Percentiles rank a stretch among this genome's conserved stretches.
Conservation (phyloP, 2,888 invertebrate species). For the Agriopis leucophaearia region DNA sequence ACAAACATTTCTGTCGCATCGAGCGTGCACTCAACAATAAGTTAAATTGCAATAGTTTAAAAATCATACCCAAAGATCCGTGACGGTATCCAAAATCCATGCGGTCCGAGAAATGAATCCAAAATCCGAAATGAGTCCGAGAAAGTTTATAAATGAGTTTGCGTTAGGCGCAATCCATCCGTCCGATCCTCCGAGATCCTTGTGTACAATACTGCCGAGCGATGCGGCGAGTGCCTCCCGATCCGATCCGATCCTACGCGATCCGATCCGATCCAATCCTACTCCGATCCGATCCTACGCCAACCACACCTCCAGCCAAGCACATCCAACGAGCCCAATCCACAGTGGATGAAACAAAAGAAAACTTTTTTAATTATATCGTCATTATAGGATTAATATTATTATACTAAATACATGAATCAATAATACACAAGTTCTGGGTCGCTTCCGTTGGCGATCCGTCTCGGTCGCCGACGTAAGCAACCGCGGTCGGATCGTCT, state of each 20-base stretch:
- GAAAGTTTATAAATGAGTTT: slow-evolving; percentile 48
- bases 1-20: slow-evolving; percentile 68
- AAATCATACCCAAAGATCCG: slow-evolving; percentile 83
- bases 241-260: slow-evolving; percentile 49
- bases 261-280: slow-evolving; percentile 42
- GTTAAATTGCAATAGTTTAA: slow-evolving; percentile 78
- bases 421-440: not conserved
- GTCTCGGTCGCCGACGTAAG: slow-evolving; percentile 5
- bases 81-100: slow-evolving; percentile 49
- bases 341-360: slow-evolving; percentile 87
- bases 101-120: slow-evolving; percentile 36
- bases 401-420: slow-evolving; percentile 32
- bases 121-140: slow-evolving; percentile 16
- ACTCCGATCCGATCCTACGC: slow-evolving; percentile 57
- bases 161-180: slow-evolving; percentile 49
- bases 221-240: slow-evolving; percentile 49
- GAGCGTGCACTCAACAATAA: slow-evolving; percentile 82
- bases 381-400: slow-evolving; percentile 43
- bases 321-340: slow-evolving; percentile 81
- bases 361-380: slow-evolving; percentile 79
- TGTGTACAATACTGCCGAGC: slow-evolving; percentile 60
- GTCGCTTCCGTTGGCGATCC: slow-evolving; percentile 9
- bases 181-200: slow-evolving; percentile 55
- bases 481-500: slow-evolving; percentile 1
- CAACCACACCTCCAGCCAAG: slow-evolving; percentile 62